Base-by-base conservation (phyloP, 2,797 vertebrate genomes). In the Sebastes matsubarae region DNA sequence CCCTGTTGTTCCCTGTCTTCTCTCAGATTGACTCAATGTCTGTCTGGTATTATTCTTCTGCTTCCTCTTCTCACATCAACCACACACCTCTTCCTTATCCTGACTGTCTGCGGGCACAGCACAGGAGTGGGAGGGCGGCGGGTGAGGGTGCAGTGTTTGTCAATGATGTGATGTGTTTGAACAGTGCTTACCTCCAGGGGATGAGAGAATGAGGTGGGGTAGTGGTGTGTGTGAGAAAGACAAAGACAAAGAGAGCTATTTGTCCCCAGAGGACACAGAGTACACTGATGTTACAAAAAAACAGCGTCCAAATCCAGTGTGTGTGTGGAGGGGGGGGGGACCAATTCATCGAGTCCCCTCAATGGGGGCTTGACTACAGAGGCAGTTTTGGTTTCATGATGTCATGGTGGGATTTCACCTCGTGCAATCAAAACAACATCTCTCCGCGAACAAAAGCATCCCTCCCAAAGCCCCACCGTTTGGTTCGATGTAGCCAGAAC, bases 151-250 rank as follows among this genome's bases (percentile, higher is more conserved):
- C 9, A 54, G 70, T 89, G 91, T 93, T 92, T 92, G 82, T 77
- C 72, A 46, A 63, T 90, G 91, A 93, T 85, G 87, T 87, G 87
- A 91, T 92, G 90, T 93, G 87, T 94, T 95, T 91, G 84, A 90
- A 91, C 85, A 88, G 80, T 1, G 72, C 82, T 90, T 81, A 89
- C 87, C 86, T 93, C 71, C 50, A 75, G 72, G 78, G 78, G 68
- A 81, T 73, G 81, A 88, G 66, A 82, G 72, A 80, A 77, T 59
- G 68, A 85, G 64, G 72, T 86, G 82, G 90, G 77, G 70, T 76
- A 54, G 75, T 69, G 66, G 64, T 77, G 80, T 68, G 42, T 67
- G 52, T 75, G 77, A 81, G 30, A 84, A 74, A 70, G 8, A 85
- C 12, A 52, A 75, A 80, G 67, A 88, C 71, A 89, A 80, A 89